phyloP scores from a whole-genome alignment of 1,140 invertebrate species.

The Lucilia sericata region DNA sequence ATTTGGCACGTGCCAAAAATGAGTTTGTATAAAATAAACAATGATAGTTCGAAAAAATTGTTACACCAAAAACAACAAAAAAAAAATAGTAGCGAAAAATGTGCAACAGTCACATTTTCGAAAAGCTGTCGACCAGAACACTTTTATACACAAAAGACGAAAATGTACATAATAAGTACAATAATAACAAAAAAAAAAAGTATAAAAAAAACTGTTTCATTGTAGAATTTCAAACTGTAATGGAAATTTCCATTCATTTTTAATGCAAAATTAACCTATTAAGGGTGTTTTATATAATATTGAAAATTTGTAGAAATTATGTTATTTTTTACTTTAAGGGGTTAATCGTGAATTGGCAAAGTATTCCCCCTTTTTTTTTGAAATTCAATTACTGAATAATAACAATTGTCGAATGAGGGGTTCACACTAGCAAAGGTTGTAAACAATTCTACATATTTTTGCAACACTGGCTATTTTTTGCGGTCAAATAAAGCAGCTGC shows the following conservation, averaged over 20 bases:
- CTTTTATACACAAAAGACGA: not conserved
- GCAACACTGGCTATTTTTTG: no score
- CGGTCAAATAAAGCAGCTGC: no score
- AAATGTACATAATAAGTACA: not conserved
- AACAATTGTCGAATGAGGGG: not conserved
- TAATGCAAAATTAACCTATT: not conserved
- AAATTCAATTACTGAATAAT: not conserved
- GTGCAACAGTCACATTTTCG: slow-evolving; percentile 7
- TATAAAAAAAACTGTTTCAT: not conserved
- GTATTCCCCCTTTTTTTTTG: not conserved
- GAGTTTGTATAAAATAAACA: not conserved
- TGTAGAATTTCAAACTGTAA: not conserved
- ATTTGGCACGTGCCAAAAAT: slow-evolving; percentile 23
- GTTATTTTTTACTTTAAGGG: not conserved
- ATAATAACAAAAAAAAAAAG: not conserved
- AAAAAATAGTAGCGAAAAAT: not conserved
- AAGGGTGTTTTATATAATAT: slow-evolving; percentile 13
- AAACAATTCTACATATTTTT: no score
- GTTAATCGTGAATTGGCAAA: not conserved
- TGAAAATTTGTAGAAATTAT: not conserved
- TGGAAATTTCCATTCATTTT: slow-evolving; percentile 14
- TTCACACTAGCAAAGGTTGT: not conserved
- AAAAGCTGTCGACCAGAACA: slow-evolving; percentile 7
- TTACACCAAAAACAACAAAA: not conserved
- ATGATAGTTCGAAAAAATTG: not conserved